Evolutionary conservation across 2,888 invertebrate species (phyloP).

Genomic region (Hemithea aestivaria): DNA sequence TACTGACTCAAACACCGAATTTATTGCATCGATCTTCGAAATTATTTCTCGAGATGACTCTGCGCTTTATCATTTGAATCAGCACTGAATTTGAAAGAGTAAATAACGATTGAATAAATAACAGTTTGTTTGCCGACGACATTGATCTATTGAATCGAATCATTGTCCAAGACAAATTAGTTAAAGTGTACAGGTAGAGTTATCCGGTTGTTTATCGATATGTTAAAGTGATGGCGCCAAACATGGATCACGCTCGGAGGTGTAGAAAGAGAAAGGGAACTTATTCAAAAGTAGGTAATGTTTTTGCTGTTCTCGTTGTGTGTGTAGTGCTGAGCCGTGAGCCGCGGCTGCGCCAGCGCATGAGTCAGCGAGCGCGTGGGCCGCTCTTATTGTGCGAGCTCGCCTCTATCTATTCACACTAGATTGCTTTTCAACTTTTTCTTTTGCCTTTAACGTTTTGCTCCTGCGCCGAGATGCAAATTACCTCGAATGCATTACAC

Average conservation of each 20-base stretch:
- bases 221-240: conserved; percentile 54
- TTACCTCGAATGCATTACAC: conserved; percentile 9
- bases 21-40: conserved; percentile 5
- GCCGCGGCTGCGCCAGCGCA: conserved; percentile 52
- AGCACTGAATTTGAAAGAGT: not conserved
- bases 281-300: conserved; percentile 79
- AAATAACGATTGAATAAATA: conserved; percentile 9
- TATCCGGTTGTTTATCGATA: conserved; percentile 49
- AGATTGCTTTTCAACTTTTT: conserved; percentile 60
- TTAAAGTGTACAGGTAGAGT: conserved; percentile 35
- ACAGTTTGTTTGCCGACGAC: conserved; percentile 25
- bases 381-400: conserved; percentile 63
- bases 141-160: conserved; percentile 28
- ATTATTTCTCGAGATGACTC: conserved; percentile 5
- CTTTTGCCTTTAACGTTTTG: conserved; percentile 47
- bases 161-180: conserved; percentile 47
- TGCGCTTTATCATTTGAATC: not conserved
- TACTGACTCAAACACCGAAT: conserved; percentile 11
- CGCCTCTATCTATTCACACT: conserved; percentile 56
- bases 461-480: conserved; percentile 22
- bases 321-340: conserved; percentile 55
- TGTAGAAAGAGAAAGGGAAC: conserved; percentile 78
- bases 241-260: conserved; percentile 56
- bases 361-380: conserved; percentile 75
- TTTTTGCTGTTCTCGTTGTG: conserved; percentile 66